A percentile compares a stretch with the other conserved stretches of the same genome.
These are phyloP conservation scores for Thripadectes ignobilis DNA, from an alignment of 2,797 vertebrate species.

Conservation along the genomic window DNA sequence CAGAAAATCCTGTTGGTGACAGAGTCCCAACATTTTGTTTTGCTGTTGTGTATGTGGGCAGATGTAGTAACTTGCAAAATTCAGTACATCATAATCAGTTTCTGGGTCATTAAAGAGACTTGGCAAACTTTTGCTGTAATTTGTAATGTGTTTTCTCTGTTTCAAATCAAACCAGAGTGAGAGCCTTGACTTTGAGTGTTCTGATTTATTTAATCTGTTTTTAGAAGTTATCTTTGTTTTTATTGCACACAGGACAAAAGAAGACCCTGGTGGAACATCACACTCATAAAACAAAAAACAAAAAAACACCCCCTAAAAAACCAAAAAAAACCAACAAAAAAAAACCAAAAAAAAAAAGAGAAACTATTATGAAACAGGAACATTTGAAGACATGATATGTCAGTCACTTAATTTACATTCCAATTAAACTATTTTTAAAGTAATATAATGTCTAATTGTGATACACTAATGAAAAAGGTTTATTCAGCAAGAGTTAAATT, in stretches of 20 bases:
- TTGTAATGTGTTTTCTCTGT: neutral
- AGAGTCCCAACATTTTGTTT: neutral
- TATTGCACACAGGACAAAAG: neutral
- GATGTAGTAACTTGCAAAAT: constrained; percentile 32
- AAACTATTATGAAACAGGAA: neutral
- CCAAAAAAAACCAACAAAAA: neutral
- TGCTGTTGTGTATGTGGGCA: neutral
- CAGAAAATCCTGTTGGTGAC: neutral
- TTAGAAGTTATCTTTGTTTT: constrained; percentile 14
- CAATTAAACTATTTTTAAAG: neutral
- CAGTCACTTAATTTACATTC: neutral
- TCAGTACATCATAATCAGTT: constrained; percentile 42
- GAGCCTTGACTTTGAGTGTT: neutral
- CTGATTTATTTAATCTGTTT: constrained; percentile 14
- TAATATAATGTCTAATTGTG: neutral
- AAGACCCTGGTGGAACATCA: neutral
- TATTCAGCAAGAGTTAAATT: constrained; percentile 30
- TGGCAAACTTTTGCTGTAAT: constrained; percentile 8
- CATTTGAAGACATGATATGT: neutral
- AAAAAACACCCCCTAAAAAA: no score
- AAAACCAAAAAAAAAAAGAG: neutral
- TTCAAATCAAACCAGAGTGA: neutral
- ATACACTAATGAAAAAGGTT: neutral
- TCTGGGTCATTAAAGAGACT: constrained; percentile 36
- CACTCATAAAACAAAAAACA: neutral